These are phyloP conservation scores for Porphyrio hochstetteri DNA, from an alignment of 2,113 vertebrate species.

Conservation along the genomic window DNA sequence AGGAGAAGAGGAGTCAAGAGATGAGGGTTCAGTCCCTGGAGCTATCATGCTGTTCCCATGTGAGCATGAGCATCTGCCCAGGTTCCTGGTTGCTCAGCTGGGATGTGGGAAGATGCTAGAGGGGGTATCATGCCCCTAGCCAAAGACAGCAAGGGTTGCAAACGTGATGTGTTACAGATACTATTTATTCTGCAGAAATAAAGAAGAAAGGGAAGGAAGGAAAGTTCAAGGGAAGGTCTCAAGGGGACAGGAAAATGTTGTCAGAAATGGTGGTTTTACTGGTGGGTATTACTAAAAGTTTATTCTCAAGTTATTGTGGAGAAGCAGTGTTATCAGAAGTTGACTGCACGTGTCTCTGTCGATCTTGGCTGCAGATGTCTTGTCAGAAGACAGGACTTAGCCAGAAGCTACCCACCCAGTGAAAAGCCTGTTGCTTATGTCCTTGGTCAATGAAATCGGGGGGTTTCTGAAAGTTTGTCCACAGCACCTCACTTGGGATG, in stretches of 20 bases:
- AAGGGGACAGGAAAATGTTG: background rate
- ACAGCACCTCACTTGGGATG: slow-evolving; percentile 15
- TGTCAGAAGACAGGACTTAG: background rate
- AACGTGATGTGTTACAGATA: background rate
- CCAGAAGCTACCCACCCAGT: background rate
- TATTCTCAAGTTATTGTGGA: background rate
- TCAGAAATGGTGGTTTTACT: background rate
- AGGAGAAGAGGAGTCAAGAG: background rate
- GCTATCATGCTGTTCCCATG: background rate
- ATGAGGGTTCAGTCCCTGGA: background rate
- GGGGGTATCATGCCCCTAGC: background rate
- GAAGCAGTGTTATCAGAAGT: background rate
- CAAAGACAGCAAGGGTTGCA: background rate
- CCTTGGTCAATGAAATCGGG: background rate
- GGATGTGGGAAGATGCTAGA: background rate
- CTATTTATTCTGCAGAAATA: background rate
- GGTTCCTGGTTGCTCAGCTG: background rate
- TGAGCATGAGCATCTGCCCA: background rate
- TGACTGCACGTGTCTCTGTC: background rate
- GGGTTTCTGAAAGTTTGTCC: background rate
- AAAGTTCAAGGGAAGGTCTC: background rate
- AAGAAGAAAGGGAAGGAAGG: background rate
- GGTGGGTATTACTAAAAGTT: background rate
- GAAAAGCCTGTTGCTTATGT: background rate
- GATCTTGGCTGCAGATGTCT: background rate